phyloP scores from a whole-genome alignment of 2,113 vertebrate species.

The Rutilus rutilus region DNA sequence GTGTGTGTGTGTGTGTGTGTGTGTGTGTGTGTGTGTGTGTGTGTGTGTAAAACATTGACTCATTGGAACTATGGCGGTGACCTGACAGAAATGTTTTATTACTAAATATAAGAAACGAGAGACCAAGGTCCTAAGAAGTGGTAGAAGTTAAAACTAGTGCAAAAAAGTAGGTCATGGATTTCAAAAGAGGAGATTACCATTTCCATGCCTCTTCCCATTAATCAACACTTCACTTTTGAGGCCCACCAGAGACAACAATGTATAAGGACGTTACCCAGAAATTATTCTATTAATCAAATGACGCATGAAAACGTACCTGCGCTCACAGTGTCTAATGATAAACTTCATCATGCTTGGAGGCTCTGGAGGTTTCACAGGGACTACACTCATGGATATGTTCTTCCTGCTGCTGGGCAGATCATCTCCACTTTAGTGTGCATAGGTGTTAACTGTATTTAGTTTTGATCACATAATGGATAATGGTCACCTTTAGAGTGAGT shows the following conservation, averaged over 20 bases:
- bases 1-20: too few relatives aligned
- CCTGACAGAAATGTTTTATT: constrained; percentile 57
- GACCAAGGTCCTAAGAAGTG: constrained; percentile 47
- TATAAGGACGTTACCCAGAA: constrained; percentile 69
- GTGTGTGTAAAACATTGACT: constrained; percentile 59
- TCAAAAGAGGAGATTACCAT: constrained; percentile 73
- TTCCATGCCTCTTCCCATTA: constrained; percentile 69
- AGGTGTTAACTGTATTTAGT: not conserved
- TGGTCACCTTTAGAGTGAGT: not conserved
- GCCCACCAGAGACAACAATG: constrained; percentile 75
- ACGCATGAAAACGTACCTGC: constrained; percentile 64
- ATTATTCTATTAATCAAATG: constrained; percentile 77
- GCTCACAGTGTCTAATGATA: constrained; percentile 42
- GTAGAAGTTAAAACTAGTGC: constrained; percentile 65
- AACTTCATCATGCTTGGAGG: constrained; percentile 39
- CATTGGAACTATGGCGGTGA: constrained; percentile 56
- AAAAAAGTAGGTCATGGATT: constrained; percentile 76
- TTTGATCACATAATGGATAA: not conserved
- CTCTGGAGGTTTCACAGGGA: constrained; percentile 14
- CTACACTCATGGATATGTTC: not conserved
- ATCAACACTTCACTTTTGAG: constrained; percentile 67
- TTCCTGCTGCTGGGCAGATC: not conserved
- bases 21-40: too few relatives aligned
- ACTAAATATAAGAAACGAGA: constrained; percentile 56
- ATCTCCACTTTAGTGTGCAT: not conserved